A percentile compares a stretch with the other conserved stretches of the same genome.
Evolutionary conservation across 2,797 vertebrate species (phyloP).

Genomic region (Microctenopoma steveboyesi): DNA sequence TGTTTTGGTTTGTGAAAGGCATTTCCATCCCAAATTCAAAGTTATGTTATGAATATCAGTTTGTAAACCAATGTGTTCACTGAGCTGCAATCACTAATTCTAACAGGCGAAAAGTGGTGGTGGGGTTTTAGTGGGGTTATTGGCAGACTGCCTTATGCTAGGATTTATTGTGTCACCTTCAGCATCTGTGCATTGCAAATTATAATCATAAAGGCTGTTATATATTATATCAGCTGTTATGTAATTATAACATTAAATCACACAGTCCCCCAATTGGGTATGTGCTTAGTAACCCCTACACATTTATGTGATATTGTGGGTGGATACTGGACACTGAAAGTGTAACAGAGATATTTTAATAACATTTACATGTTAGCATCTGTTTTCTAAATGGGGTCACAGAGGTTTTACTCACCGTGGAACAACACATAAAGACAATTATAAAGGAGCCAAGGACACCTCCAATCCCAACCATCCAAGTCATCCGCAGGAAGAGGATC

Average conservation of each 20-base stretch:
- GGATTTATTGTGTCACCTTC: conserved; percentile 46
- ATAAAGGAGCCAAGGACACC: conserved; percentile 95
- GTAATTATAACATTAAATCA: conserved; percentile 7
- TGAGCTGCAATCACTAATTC: conserved; percentile 7
- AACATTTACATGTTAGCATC: not conserved
- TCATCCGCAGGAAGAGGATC: conserved; percentile 97
- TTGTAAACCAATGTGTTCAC: not conserved
- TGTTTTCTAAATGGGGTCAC: not conserved
- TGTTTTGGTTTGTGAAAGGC: not conserved
- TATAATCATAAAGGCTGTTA: conserved; percentile 7
- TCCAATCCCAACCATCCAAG: conserved; percentile 96
- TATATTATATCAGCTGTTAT: conserved; percentile 15
- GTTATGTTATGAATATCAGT: not conserved
- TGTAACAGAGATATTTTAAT: not conserved
- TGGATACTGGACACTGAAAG: not conserved
- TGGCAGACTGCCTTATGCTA: conserved; percentile 14
- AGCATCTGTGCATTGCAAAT: conserved; percentile 41
- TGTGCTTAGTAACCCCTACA: conserved; percentile 1
- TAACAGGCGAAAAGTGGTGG: not conserved
- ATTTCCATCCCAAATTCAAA: not conserved
- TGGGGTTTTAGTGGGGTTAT: conserved; percentile 13
- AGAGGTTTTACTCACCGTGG: conserved; percentile 87
- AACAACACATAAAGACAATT: conserved; percentile 98
- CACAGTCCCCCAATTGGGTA: not conserved
- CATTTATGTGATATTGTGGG: not conserved